These are phyloP conservation scores for Spilosoma lubricipeda DNA, from an alignment of 2,888 invertebrate species.

Conservation along the genomic window DNA sequence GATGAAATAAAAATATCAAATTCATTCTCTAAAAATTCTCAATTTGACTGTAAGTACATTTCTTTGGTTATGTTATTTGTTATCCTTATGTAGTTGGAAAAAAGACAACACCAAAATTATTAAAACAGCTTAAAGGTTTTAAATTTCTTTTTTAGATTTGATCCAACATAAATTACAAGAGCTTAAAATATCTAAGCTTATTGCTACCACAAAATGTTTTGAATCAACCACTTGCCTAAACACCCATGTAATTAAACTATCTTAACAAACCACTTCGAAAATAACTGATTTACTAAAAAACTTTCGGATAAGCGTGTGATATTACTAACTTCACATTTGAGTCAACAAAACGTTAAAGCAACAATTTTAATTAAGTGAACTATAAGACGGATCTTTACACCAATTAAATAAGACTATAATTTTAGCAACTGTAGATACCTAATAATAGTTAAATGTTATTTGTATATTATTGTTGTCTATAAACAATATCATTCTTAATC, in stretches of 20 bases:
- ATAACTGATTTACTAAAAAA: slow-evolving; percentile 40
- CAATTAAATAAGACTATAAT: slow-evolving; percentile 83
- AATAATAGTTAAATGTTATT: slow-evolving; percentile 74
- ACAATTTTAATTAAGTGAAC: slow-evolving; percentile 67
- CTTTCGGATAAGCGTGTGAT: slow-evolving; percentile 56
- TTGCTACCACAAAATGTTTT: background rate
- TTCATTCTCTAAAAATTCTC: too few species aligned
- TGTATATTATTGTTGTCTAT: slow-evolving; percentile 74
- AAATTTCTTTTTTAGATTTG: too few species aligned
- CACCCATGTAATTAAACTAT: slow-evolving; percentile 1
- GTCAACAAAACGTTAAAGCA: slow-evolving; percentile 51
- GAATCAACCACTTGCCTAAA: slow-evolving; percentile 11
- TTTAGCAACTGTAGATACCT: slow-evolving; percentile 71
- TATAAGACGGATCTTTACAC: slow-evolving; percentile 84
- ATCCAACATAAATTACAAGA: background rate
- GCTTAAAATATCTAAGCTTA: background rate
- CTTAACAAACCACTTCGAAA: slow-evolving; percentile 31
- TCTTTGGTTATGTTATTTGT: background rate
- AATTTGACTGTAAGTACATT: too few species aligned
- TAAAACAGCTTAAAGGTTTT: too few species aligned
- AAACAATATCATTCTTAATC: slow-evolving; percentile 39
- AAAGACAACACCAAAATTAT: too few species aligned
- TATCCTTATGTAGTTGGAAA: too few species aligned
- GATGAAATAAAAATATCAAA: too few species aligned
- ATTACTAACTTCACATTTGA: slow-evolving; percentile 53